A percentile compares a stretch with the other conserved stretches of the same genome.
Evolutionary conservation across 2,888 invertebrate species (phyloP).

Genomic region (Helicoverpa assulta): DNA sequence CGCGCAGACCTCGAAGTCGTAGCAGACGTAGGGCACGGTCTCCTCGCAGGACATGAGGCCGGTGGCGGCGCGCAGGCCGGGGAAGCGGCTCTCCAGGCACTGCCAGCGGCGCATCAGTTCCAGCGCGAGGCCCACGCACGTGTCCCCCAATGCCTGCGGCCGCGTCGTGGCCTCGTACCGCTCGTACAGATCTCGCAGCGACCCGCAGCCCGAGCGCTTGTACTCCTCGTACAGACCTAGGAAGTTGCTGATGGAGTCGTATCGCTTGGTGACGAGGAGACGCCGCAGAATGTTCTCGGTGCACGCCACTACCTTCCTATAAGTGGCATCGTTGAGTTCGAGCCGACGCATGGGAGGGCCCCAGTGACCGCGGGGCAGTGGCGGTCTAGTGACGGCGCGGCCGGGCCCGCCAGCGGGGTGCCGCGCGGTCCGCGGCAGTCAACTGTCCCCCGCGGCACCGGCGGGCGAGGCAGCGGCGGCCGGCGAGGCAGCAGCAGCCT

Average conservation of each 20-base stretch:
- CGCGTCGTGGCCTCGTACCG: constrained; percentile 94
- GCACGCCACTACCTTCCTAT: constrained; percentile 8
- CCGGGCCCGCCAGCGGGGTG: constrained; percentile 71
- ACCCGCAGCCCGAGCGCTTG: constrained; percentile 86
- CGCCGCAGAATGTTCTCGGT: constrained; percentile 91
- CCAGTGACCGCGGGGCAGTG: constrained; percentile 92
- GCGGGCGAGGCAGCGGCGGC: constrained; percentile 94
- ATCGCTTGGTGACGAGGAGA: constrained; percentile 95
- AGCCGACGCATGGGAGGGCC: constrained; percentile 60
- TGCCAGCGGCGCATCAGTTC: constrained; percentile 93
- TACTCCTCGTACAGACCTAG: constrained; percentile 91
- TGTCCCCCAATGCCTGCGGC: constrained; percentile 91
- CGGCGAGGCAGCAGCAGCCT: constrained; percentile 91
- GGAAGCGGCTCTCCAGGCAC: constrained; percentile 90
- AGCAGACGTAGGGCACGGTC: constrained; percentile 90
- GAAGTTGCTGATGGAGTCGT: constrained; percentile 96
- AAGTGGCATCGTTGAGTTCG: not conserved
- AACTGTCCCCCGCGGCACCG: constrained; percentile 97
- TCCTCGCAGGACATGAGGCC: constrained; percentile 96
- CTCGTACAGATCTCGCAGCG: constrained; percentile 93
- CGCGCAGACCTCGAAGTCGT: constrained; percentile 88
- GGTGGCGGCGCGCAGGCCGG: constrained; percentile 91
- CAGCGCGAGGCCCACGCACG: constrained; percentile 95
- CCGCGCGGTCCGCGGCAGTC: constrained; percentile 93
- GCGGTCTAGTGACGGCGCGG: constrained; percentile 77